These are phyloP conservation scores for Kryptolebias marmoratus DNA, from an alignment of 2,113 vertebrate genomes.

Conservation along the genomic window DNA sequence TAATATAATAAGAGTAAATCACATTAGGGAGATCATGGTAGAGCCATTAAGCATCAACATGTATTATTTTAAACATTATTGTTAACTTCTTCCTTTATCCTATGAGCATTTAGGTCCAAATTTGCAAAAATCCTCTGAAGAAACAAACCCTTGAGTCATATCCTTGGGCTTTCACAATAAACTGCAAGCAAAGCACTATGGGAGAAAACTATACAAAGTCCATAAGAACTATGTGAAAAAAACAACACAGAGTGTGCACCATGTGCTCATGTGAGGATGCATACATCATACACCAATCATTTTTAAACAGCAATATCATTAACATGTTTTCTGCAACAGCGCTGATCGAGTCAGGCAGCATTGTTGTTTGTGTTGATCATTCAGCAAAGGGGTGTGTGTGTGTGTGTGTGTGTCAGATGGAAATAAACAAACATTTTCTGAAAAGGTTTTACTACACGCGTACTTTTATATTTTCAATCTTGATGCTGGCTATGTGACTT, in stretches of 20 bases:
- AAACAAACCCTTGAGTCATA: constrained; percentile 1
- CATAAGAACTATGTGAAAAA: neutral
- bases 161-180: constrained; percentile 17
- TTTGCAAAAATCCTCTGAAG: constrained; percentile 25
- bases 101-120: constrained; percentile 9
- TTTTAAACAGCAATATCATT: constrained; percentile 4
- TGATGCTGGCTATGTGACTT: neutral
- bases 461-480: neutral
- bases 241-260: neutral
- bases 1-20: constrained; percentile 44
- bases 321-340: constrained; percentile 29
- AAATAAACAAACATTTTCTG: neutral
- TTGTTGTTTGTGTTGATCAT: constrained; percentile 9
- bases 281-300: constrained; percentile 7
- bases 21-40: constrained; percentile 22
- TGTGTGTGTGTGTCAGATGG: neutral
- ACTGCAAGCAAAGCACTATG: neutral
- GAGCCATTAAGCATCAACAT: constrained; percentile 27
- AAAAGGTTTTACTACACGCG: neutral
- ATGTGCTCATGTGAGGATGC: neutral
- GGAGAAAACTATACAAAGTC: constrained; percentile 8
- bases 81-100: constrained; percentile 22
- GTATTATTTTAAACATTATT: constrained; percentile 52
- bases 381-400: too few relatives aligned
- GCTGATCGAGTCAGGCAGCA: neutral